A percentile compares a stretch with the other conserved stretches of the same genome.
These are phyloP conservation scores for Dipus sagitta DNA, from an alignment of 2,797 vertebrate genomes.

Conservation along the genomic window DNA sequence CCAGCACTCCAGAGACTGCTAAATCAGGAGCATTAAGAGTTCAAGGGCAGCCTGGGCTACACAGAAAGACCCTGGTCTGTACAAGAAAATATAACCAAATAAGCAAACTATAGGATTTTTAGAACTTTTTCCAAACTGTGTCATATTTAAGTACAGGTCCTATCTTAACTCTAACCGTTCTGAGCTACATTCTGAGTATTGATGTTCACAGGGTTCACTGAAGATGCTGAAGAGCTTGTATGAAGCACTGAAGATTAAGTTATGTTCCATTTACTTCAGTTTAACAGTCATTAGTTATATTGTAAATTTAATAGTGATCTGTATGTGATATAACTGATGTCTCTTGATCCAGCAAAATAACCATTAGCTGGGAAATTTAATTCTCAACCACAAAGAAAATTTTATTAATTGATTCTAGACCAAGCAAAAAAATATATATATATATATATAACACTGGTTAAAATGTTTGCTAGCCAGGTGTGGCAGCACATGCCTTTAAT, in stretches of 20 bases:
- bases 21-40: too few relatives aligned
- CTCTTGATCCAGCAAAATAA: slow-evolving; percentile 24
- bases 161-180: background rate
- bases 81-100: background rate
- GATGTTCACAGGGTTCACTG: background rate
- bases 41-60: too few relatives aligned
- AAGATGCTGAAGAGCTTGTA: background rate
- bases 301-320: slow-evolving; percentile 2
- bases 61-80: too few relatives aligned
- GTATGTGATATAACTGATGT: background rate
- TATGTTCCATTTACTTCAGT: background rate
- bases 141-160: slow-evolving; percentile 33
- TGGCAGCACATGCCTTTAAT: too few relatives aligned
- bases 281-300: slow-evolving; percentile 27
- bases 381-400: background rate
- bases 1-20: background rate
- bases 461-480: too few relatives aligned
- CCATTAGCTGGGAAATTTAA: background rate
- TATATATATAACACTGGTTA: background rate
- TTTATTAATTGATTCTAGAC: slow-evolving; percentile 8
- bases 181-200: background rate
- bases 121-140: background rate
- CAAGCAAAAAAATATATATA: slow-evolving; percentile 31
- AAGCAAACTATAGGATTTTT: slow-evolving; percentile 18
- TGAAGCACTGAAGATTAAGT: slow-evolving; percentile 8